phyloP scores from a whole-genome alignment of 2,113 vertebrate species.

The Picathartes gymnocephalus region DNA sequence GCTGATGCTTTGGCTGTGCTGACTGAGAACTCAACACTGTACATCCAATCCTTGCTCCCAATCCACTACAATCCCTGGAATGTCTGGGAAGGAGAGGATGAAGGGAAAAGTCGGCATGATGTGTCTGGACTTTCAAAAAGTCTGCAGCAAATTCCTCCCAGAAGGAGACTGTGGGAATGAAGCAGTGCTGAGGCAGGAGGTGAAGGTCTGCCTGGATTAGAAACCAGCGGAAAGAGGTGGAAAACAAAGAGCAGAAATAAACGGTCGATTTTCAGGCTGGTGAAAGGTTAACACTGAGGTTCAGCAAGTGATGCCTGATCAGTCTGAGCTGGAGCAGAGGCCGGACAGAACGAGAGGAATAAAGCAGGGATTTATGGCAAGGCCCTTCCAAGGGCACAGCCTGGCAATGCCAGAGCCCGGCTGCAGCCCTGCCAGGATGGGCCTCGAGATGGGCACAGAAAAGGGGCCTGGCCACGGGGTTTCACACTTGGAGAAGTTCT shows the following conservation, averaged over 20 bases:
- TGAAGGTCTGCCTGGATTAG: background rate
- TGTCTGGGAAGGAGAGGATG: background rate
- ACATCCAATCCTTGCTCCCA: background rate
- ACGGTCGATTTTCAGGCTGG: background rate
- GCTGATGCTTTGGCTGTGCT: background rate
- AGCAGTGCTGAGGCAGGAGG: background rate
- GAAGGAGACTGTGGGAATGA: background rate
- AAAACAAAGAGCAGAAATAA: slow-evolving; percentile 45
- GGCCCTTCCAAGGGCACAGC: too few relatives aligned
- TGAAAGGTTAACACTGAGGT: slow-evolving; percentile 27
- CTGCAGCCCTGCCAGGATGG: too few relatives aligned
- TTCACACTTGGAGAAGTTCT: too few relatives aligned
- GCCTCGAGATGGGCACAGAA: too few relatives aligned
- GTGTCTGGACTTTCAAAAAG: background rate
- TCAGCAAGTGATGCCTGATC: too few relatives aligned
- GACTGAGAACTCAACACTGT: background rate
- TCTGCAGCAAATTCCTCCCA: background rate
- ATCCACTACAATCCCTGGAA: background rate
- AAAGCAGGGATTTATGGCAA: too few relatives aligned
- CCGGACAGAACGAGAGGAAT: too few relatives aligned
- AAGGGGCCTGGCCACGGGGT: too few relatives aligned
- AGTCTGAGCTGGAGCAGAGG: too few relatives aligned
- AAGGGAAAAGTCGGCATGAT: background rate
- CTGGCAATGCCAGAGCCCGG: too few relatives aligned
- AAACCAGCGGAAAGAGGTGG: background rate